These are phyloP conservation scores for Lycaena phlaeas DNA, from an alignment of 2,888 invertebrate genomes.

Conservation along the genomic window DNA sequence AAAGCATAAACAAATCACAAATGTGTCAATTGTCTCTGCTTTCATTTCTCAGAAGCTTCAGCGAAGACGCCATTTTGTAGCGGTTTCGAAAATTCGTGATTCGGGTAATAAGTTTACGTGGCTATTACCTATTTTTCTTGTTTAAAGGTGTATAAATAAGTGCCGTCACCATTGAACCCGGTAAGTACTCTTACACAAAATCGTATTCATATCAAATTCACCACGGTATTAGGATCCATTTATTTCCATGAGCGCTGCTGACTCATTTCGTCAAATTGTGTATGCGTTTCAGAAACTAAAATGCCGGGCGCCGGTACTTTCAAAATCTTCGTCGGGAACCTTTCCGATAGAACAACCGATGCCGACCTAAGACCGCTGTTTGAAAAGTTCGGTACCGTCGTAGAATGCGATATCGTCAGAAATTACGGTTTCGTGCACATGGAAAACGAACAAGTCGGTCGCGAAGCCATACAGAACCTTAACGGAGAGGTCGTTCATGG, in stretches of 20 bases:
- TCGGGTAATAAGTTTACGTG: conserved; percentile 16
- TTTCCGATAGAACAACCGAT: conserved; percentile 92
- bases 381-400: conserved; percentile 97
- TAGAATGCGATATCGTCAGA: conserved; percentile 98
- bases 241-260: conserved; percentile 54
- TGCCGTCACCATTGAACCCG: conserved; percentile 21
- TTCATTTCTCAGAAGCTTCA: background rate
- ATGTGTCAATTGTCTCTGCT: background rate
- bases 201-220: conserved; percentile 8
- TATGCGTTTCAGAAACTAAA: conserved; percentile 72
- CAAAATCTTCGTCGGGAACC: conserved; percentile 98
- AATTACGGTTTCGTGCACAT: conserved; percentile 99
- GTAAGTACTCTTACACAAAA: conserved; percentile 23
- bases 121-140: conserved; percentile 15
- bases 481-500: conserved; percentile 92
- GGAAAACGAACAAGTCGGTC: conserved; percentile 94
- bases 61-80: conserved; percentile 27
- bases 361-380: conserved; percentile 93
- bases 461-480: conserved; percentile 91
- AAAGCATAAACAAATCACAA: background rate
- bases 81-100: conserved; percentile 11
- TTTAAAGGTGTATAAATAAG: conserved; percentile 19
- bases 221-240: conserved; percentile 34
- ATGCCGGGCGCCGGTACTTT: conserved; percentile 96
- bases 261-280: conserved; percentile 68